phyloP scores from a whole-genome alignment of 2,888 invertebrate species.

The Stenurella melanura region DNA sequence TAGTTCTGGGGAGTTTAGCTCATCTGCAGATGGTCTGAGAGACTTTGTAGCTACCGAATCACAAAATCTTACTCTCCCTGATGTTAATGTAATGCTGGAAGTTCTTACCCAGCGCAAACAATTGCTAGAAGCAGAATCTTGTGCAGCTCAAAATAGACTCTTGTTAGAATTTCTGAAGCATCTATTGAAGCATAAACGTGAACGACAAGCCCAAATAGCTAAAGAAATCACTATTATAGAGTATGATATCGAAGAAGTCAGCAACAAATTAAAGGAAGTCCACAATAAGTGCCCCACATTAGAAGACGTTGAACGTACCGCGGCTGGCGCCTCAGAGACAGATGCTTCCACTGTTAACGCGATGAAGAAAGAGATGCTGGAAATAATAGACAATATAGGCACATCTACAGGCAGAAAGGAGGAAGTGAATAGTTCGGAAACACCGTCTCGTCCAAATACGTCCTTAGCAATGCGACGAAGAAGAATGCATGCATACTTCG shows the following conservation, averaged over 20 bases:
- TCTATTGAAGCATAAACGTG: slow-evolving; percentile 83
- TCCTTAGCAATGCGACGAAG: slow-evolving; percentile 81
- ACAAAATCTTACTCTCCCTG: slow-evolving; percentile 83
- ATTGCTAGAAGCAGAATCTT: slow-evolving; percentile 86
- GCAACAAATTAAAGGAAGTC: slow-evolving; percentile 78
- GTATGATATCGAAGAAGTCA: slow-evolving; percentile 83
- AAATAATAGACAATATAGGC: slow-evolving; percentile 76
- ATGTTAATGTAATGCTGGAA: slow-evolving; percentile 88
- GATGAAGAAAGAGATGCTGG: slow-evolving; percentile 76
- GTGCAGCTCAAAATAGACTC: slow-evolving; percentile 86
- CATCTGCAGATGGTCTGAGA: slow-evolving; percentile 76
- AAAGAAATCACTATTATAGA: slow-evolving; percentile 86
- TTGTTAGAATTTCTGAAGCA: slow-evolving; percentile 89
- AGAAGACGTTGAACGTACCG: slow-evolving; percentile 75
- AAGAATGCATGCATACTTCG: slow-evolving; percentile 89
- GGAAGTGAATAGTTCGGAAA: slow-evolving; percentile 59
- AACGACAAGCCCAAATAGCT: slow-evolving; percentile 80
- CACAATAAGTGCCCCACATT: slow-evolving; percentile 77
- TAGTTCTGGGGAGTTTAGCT: slow-evolving; percentile 71
- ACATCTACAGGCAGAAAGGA: slow-evolving; percentile 69
- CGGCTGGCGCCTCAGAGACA: slow-evolving; percentile 72
- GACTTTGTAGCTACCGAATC: slow-evolving; percentile 82
- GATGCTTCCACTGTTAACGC: slow-evolving; percentile 74
- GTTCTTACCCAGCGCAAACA: slow-evolving; percentile 87
- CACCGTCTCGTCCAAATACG: slow-evolving; percentile 54